Base-by-base conservation (phyloP, 2,888 invertebrate species). In the Melanargia galathea region DNA sequence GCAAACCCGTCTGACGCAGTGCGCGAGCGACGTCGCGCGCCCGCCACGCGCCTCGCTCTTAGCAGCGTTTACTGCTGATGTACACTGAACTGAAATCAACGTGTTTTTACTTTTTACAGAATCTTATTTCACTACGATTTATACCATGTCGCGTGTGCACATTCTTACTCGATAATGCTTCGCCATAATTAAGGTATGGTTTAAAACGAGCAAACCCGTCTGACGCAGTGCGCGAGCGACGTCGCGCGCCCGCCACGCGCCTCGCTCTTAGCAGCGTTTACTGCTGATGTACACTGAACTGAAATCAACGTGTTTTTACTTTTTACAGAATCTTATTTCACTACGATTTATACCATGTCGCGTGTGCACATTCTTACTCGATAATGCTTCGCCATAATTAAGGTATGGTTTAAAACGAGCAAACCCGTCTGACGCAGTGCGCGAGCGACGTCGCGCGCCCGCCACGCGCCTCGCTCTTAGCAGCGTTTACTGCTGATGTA, bases 41-140 rank as follows among this genome's bases (percentile, higher is more conserved):
- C 79, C 49, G 84, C 86, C 87, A 84, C 87, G 86, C 86, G 86
- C 79, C 79, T 70, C 79, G 71, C 73, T 70, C 38, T 38, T 18
- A 73, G 72, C 73, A 75, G 77, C 80, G 77, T 76, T 82, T 40
- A 84, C 81, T 35, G 55, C 7, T 45, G 46, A 20, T 52, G 63
- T 48, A 63, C 63, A 65, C 65, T 56, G 60, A 48, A 22, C 33
- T 6, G 13, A 22, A 13, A 33, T 30, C 16, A 3, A 33, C 20
- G 11, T 35, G 8, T 13, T 35, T 13, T 13, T 40, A n/a, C n/a
- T 16, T 40, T 40, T 7, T 16, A 40, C 4, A 1, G 3, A 26
- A 26, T 26, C 24, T 26, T 26, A 4, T 26, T 26, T 4, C 24
- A 2, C 5, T 26, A 26, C 2, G 5, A 26, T 26, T 26, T 4